phyloP scores from a whole-genome alignment of 2,797 vertebrate species.

The Dallia pectoralis region DNA sequence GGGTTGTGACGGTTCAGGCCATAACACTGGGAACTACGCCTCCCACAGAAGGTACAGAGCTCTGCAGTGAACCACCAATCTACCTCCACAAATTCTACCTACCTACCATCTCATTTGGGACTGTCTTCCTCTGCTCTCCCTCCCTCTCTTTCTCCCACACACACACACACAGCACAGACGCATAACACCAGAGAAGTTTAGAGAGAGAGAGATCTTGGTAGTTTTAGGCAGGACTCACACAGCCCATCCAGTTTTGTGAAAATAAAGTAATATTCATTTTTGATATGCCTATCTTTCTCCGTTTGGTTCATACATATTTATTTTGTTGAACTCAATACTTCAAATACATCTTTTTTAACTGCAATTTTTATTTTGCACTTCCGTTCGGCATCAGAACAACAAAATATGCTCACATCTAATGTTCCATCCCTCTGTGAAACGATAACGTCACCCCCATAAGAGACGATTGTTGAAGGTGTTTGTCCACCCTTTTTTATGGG shows the following conservation, averaged over 20 bases:
- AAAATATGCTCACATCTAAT: slow-evolving; percentile 49
- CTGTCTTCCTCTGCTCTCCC: slow-evolving; percentile 5
- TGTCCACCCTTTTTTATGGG: slow-evolving; percentile 78
- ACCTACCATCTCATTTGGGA: slow-evolving; percentile 1
- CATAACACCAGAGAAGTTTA: slow-evolving; percentile 65
- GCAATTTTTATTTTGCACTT: slow-evolving; percentile 1
- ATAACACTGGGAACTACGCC: slow-evolving; percentile 99
- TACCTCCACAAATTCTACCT: background rate
- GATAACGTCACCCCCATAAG: slow-evolving; percentile 43
- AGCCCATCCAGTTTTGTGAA: slow-evolving; percentile 18
- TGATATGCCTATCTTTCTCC: slow-evolving; percentile 12
- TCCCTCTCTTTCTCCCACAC: slow-evolving; percentile 4
- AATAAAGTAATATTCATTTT: slow-evolving; percentile 41
- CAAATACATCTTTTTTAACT: slow-evolving; percentile 2
- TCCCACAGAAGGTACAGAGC: slow-evolving; percentile 93
- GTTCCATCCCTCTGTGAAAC: slow-evolving; percentile 59
- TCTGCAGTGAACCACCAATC: slow-evolving; percentile 19
- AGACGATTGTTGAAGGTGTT: slow-evolving; percentile 28
- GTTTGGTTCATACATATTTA: background rate
- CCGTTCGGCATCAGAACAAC: slow-evolving; percentile 26
- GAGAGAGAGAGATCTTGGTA: slow-evolving; percentile 70
- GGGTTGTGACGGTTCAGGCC: slow-evolving; percentile 98
- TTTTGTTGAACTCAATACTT: background rate
- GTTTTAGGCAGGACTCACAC: slow-evolving; percentile 65
- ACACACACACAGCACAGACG: slow-evolving; percentile 29